A percentile compares a stretch with the other conserved stretches of the same genome.
Evolutionary conservation across 64 coral and sea anemone species (phyloP).

Genomic region (Stichodactyla mertensii): DNA sequence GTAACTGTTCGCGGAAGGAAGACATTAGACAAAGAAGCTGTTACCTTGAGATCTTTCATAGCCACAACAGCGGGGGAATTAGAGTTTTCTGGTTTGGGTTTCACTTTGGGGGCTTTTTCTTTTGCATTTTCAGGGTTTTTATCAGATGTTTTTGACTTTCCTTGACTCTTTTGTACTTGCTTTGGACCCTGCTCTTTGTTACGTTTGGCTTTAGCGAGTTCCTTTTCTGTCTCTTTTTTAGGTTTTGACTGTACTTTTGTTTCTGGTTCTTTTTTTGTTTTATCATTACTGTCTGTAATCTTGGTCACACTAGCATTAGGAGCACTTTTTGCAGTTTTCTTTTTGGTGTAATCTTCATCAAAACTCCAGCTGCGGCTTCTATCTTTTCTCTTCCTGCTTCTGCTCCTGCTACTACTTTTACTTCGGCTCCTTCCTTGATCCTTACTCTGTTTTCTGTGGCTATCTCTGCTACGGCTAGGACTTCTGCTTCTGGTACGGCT

Average conservation of each 20-base stretch:
- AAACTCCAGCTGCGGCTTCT: conserved; percentile 29
- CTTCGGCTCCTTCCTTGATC: conserved; percentile 9
- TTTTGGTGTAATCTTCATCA: conserved; percentile 30
- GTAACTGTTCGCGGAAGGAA: conserved; percentile 14
- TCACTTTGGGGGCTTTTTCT: background rate
- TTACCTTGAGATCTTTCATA: conserved; percentile 10
- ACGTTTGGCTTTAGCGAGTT: background rate
- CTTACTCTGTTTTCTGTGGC: background rate
- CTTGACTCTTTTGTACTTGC: background rate
- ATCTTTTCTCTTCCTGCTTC: conserved; percentile 15
- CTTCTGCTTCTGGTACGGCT: conserved; percentile 15
- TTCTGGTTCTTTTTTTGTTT: background rate
- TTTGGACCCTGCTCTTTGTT: background rate
- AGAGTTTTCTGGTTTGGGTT: background rate
- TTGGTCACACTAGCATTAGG: background rate
- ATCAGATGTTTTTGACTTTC: background rate
- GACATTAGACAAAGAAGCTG: conserved; percentile 8
- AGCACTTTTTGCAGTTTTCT: background rate
- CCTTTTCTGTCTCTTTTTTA: conserved; percentile 1
- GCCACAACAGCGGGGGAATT: background rate
- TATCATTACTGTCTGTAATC: background rate
- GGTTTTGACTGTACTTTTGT: background rate
- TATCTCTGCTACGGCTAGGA: background rate
- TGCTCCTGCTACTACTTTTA: conserved; percentile 5
- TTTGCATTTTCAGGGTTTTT: background rate